Evolutionary conservation across 2,888 invertebrate species (phyloP), one percentile per base, ranked within the genome.

Genomic region (Apotomis turbidana): DNA sequence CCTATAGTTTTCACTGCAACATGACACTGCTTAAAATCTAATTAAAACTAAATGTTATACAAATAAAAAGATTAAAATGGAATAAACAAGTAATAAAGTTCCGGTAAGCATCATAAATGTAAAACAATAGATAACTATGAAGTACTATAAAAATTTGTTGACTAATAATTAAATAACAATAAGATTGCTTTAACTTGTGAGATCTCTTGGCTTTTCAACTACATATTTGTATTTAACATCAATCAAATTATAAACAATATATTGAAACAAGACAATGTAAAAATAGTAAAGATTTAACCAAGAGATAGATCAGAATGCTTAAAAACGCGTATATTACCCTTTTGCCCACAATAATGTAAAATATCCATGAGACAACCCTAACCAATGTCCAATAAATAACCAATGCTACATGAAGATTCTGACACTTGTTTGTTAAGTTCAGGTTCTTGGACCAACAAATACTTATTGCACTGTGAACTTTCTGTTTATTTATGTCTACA

Each of bases 131-230:
- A 72, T 72, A 68, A 72, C 71, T 68, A 68, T 38, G 68, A 59
- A 68, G 63, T 36, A 57, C 15, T 51, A 68, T 72, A 68, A 63
- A 71, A 52, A 63, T 68, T 72, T 72, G 62, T 46, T 58, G 4
- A 68, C 62, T 72, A 68, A 59, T 46, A 54, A 72, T 68, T 68
- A 72, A 72, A 72, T 72, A 72, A 72, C 72, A 72, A 62, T 62
- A 54, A 54, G 68, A 72, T 68, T 63, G 72, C 46, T 59, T 61
- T 58, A 61, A 61, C 66, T 13, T 63, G 64, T 66, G 46, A 55
- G 59, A 71, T 72, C 58, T 69, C 54, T 62, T 69, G 55, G 66
- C 36, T 66, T 44, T 66, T 64, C 55, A 57, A 66, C 66, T 46
- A 27, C 27, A 27, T 27, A 57, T 66, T 55, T 55, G 59, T 60